Base-by-base conservation (phyloP, 2,113 vertebrate species). In the Nanorana parkeri region DNA sequence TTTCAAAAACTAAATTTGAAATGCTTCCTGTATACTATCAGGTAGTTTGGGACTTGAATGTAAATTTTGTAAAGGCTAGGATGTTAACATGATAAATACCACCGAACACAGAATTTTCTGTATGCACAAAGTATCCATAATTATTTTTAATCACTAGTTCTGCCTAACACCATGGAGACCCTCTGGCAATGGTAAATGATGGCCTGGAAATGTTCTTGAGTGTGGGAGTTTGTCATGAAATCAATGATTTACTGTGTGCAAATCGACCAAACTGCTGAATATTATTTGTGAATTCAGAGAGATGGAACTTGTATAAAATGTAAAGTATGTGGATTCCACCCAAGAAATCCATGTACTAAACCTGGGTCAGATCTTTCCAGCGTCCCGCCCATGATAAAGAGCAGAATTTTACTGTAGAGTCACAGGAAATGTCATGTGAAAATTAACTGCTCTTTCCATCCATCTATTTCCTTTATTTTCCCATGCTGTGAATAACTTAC, bases 291-390 rank as follows among this genome's bases (percentile, higher is more conserved):
- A 29, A 56, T 29, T 56, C 69, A n/a, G 23, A 73, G 68, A 54
- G 69, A 73, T 56, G 23, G 55, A 24, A n/a, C 23, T 20, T 23
- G 36, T 1, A 20, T 47, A 16, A 24, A 75, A 73, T 73, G 51
- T 54, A 56, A 73, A 75, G 5, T 61, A 75, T 75, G 55, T 75
- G 72, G 20, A 74, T 60, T 41, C 58, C 36, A n/a, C 72, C 72
- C 72, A 75, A 61, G 56, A 60, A 29, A 23, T 61, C n/a, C 24
- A 61, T n/a, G 55, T n/a, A 2, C n/a, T 13, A 60, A 75, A 75
- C 36, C 19, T 75, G 72, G 72, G 72, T 75, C 56, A 75, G 29
- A 41, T 60, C 29, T 75, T 75, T 75, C 72, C 72, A 61, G 26
- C 58, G 36, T 60, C 52, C 20, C 32, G n/a, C n/a, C 19, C 32